These are phyloP conservation scores for Antheraea pernyi DNA, from an alignment of 1,140 invertebrate species.

Conservation along the genomic window DNA sequence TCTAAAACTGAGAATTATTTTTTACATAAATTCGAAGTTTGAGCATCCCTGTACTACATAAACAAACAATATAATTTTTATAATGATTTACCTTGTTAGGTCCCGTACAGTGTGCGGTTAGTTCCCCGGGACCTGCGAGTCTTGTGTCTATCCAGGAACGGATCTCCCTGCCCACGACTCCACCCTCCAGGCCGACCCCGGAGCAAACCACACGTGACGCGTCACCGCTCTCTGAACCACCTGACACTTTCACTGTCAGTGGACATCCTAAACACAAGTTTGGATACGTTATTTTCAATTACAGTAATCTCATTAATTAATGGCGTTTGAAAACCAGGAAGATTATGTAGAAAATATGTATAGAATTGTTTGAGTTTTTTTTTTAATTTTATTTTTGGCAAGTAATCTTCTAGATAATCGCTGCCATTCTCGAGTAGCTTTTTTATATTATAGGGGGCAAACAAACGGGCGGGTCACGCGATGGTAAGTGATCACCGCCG, in stretches of 20 bases:
- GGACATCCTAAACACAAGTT: slow-evolving; percentile 86
- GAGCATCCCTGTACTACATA: not conserved
- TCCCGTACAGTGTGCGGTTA: slow-evolving; percentile 98
- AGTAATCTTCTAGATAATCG: too few species aligned
- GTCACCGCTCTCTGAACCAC: slow-evolving; percentile 79
- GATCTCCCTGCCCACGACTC: slow-evolving; percentile 96
- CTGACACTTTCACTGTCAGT: too few species aligned
- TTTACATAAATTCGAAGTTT: too few species aligned
- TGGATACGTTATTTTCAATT: not conserved
- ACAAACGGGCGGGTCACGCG: too few species aligned
- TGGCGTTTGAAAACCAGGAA: not conserved
- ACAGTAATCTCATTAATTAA: too few species aligned
- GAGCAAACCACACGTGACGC: slow-evolving; percentile 92
- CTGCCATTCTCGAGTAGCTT: too few species aligned
- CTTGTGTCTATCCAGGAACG: slow-evolving; percentile 98
- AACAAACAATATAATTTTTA: not conserved
- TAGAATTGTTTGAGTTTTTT: too few species aligned
- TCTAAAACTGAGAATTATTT: too few species aligned
- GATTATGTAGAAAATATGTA: too few species aligned
- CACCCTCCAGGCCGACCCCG: slow-evolving; percentile 94
- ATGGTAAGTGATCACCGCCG: too few species aligned
- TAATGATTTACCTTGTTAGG: slow-evolving; percentile 62
- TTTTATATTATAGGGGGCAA: too few species aligned
- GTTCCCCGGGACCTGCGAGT: slow-evolving; percentile 95
- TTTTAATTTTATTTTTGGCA: too few species aligned